Evolutionary conservation across 2,888 invertebrate genomes (phyloP).

Genomic region (Lypha dubia): DNA sequence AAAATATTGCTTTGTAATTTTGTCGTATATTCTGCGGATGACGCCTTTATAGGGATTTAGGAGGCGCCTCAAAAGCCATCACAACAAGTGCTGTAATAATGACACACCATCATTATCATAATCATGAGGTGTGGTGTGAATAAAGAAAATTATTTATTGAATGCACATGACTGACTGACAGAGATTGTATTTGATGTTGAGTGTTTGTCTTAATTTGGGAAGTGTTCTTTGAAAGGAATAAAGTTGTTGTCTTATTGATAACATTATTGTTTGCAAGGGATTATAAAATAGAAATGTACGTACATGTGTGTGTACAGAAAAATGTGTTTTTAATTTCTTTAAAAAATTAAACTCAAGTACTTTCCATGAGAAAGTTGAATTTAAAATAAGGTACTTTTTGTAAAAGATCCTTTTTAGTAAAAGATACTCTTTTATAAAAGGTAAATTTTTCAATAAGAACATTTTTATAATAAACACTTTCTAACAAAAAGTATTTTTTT

Average conservation of each 20-base stretch:
- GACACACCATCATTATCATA: constrained; percentile 27
- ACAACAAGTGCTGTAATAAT: constrained; percentile 20
- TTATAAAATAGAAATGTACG: neutral
- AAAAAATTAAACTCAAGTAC: no score
- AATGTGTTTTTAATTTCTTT: no score
- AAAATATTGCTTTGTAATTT: constrained; percentile 1
- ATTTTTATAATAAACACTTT: neutral
- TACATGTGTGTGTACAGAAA: no score
- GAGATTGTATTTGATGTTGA: neutral
- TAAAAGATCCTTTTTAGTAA: no score
- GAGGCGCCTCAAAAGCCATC: constrained; percentile 40
- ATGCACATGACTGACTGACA: constrained; percentile 10
- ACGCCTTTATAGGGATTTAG: constrained; percentile 29
- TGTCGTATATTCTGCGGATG: neutral
- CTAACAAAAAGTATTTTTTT: neutral
- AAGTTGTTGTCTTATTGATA: constrained; percentile 16
- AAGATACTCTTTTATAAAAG: no score
- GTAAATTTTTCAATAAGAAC: no score
- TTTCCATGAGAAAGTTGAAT: no score
- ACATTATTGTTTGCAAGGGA: constrained; percentile 12
- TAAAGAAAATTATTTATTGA: neutral
- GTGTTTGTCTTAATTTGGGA: constrained; percentile 33
- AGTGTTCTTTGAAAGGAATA: constrained; percentile 52
- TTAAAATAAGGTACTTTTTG: no score
- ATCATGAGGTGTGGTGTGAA: no score